Evolutionary conservation across 2,888 invertebrate genomes (phyloP).

Genomic region (Drosophila formosana): DNA sequence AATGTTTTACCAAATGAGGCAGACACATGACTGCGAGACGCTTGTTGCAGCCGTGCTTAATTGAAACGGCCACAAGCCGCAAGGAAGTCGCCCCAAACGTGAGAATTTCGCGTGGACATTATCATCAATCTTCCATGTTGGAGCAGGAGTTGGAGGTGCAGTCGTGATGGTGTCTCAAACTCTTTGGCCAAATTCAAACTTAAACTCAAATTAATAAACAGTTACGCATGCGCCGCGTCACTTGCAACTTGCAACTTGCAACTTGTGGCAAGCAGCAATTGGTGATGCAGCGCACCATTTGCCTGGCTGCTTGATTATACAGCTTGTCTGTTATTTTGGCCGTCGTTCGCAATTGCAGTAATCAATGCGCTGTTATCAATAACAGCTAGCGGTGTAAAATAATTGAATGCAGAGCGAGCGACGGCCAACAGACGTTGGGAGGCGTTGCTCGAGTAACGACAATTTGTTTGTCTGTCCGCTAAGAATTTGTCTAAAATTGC

Average conservation of each 20-base stretch:
- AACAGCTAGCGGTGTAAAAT: conserved; percentile 76
- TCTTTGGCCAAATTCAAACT: conserved; percentile 25
- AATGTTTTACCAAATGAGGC: conserved; percentile 58
- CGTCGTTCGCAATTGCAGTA: conserved; percentile 71
- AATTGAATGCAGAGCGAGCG: conserved; percentile 60
- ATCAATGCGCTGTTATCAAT: conserved; percentile 79
- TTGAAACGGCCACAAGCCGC: conserved; percentile 67
- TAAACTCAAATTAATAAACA: conserved; percentile 74
- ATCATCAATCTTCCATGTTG: conserved; percentile 59
- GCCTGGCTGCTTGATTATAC: conserved; percentile 51
- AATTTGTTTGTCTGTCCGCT: conserved; percentile 41
- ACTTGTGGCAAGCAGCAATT: conserved; percentile 42
- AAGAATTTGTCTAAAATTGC: conserved; percentile 72
- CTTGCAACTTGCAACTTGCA: conserved; percentile 57
- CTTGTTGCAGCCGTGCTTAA: conserved; percentile 53
- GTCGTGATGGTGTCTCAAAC: neutral
- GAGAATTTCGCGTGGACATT: conserved; percentile 59
- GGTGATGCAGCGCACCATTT: neutral
- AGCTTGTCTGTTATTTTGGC: conserved; percentile 70
- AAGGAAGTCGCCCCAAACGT: conserved; percentile 49
- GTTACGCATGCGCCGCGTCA: conserved; percentile 73
- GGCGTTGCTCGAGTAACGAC: conserved; percentile 16
- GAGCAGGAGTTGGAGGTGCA: neutral
- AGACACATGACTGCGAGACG: conserved; percentile 34
- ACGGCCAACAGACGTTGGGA: neutral